Evolutionary conservation across 2,113 vertebrate genomes (phyloP).

Genomic region (Myrmophylax atrothorax): DNA sequence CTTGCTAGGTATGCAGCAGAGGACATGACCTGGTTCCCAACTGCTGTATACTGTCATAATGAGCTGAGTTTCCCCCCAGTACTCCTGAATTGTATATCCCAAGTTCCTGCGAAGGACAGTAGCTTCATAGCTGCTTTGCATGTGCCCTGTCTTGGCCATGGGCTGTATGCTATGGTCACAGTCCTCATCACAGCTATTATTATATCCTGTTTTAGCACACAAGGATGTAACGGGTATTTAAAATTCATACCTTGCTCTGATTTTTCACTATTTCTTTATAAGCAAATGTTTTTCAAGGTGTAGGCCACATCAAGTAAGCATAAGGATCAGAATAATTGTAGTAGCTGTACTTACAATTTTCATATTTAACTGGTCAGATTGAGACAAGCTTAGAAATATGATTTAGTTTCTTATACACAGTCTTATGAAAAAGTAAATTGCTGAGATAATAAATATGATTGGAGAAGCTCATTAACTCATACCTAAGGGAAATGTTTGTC

Average conservation of each 20-base stretch:
- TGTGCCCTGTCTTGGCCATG: background rate
- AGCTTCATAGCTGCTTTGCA: background rate
- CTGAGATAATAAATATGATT: slow-evolving; percentile 80
- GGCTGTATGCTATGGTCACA: background rate
- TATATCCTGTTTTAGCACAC: background rate
- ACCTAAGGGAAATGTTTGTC: slow-evolving; percentile 82
- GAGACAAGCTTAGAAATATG: background rate
- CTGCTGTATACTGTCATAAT: background rate
- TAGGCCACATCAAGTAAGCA: background rate
- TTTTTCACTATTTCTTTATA: background rate
- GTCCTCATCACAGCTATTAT: background rate
- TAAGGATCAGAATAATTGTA: background rate
- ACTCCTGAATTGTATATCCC: background rate
- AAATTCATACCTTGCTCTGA: background rate
- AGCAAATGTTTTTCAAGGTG: background rate
- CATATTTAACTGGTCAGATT: background rate
- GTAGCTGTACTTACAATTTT: background rate
- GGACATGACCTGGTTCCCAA: background rate
- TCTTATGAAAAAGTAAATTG: slow-evolving; percentile 64
- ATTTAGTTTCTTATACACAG: slow-evolving; percentile 4
- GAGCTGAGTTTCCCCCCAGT: background rate
- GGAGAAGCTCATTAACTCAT: slow-evolving; percentile 78
- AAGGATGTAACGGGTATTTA: background rate
- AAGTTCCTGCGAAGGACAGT: background rate
- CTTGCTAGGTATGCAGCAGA: background rate